Base-by-base conservation (phyloP, 1,140 invertebrate species). In the Hycleus cichorii region DNA sequence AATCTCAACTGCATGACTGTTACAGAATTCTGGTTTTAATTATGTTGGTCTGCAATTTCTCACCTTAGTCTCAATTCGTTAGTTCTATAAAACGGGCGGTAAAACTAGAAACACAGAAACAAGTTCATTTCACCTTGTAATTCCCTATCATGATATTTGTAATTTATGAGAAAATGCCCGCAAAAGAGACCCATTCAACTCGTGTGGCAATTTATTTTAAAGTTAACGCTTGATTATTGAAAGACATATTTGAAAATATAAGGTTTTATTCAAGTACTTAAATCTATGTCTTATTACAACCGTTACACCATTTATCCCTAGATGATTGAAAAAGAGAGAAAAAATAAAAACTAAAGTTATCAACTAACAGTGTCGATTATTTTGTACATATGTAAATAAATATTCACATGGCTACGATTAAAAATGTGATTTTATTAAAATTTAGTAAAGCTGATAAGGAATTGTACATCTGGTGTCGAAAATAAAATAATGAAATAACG, bases 391-490 rank as follows among this genome's bases (percentile, higher is more conserved):
- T 44, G 45, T 52, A 53, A 53, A 32, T 32, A 32, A 32, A 32
- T 53, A 53, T 53, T 46, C 51, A 53, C 51, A 53, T 53, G 27
- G 38, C 51, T 53, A 53, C 51, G 46, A 44, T 53, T 53, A 53
- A 45, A 53, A 53, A 53, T 42, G 45, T 45, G 32, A 5, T 32
- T 32, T 53, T 53, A 39, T 49, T 39, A 49, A 46, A 53, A 51
- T 46, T 54, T 53, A 60, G 38, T 49, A 48, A 60, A 64, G 57
- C 60, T 65, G 53, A 46, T 60, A 70, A 70, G 66, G 62, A 69
- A 69, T 70, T 69, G 66, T 70, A 70, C 69, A 70, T 62, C 66
- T 65, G 63, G 62, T 65, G 47, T 63, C 43, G 64, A 64, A 65
- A 64, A 47, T 38, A 39, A 54, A 32, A 32, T 5, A 32, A 32